phyloP scores from a whole-genome alignment of 37 sponge, comb jelly and placozoan species.

The Ephydatia muelleri region DNA sequence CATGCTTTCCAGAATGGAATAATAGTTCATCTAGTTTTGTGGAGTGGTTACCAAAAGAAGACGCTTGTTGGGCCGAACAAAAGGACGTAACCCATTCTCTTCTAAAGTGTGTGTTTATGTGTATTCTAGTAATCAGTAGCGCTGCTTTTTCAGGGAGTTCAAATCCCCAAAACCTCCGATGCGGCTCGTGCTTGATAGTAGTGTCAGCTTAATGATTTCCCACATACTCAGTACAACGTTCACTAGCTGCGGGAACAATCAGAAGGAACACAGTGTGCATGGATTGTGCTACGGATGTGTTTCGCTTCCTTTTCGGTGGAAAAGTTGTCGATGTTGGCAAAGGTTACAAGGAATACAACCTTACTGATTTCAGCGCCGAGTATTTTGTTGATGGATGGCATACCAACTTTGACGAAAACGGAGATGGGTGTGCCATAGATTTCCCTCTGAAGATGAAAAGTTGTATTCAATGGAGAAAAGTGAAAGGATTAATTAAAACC shows the following conservation, averaged over 20 bases:
- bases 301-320: not conserved
- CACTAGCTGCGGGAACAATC: not conserved
- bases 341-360: too few species aligned
- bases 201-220: too few species aligned
- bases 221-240: not conserved
- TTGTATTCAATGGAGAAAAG: not conserved
- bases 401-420: too few species aligned
- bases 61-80: not conserved
- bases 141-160: not conserved
- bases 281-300: not conserved
- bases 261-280: not conserved
- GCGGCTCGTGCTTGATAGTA: not conserved
- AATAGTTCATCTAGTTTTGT: not conserved
- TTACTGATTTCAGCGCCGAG: too few species aligned
- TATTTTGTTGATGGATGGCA: too few species aligned
- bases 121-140: not conserved
- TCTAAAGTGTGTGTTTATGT: not conserved
- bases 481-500: not conserved
- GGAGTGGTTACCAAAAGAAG: not conserved
- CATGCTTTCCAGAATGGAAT: too few species aligned
- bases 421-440: too few species aligned
- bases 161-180: not conserved
- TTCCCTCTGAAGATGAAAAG: too few species aligned
- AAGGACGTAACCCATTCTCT: not conserved
- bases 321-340: too few species aligned